These are phyloP conservation scores for Anhinga anhinga DNA, from an alignment of 2,113 vertebrate species.

Conservation along the genomic window DNA sequence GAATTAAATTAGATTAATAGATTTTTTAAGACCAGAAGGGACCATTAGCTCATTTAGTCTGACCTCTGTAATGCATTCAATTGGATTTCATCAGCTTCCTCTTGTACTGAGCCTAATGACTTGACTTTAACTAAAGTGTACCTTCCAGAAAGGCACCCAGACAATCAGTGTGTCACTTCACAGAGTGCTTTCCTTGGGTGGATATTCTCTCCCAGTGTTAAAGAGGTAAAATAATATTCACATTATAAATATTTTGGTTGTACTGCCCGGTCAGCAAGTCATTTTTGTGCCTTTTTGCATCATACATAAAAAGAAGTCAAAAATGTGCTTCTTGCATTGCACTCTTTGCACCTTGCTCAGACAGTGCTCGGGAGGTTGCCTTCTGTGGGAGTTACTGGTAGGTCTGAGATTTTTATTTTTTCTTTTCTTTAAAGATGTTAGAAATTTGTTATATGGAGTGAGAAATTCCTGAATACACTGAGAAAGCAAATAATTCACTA, in stretches of 20 bases:
- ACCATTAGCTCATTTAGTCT: slow-evolving; percentile 59
- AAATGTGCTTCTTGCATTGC: neutral
- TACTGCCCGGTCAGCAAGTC: fast-evolving
- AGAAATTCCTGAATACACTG: neutral
- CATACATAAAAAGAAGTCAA: neutral
- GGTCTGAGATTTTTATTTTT: neutral
- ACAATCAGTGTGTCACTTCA: neutral
- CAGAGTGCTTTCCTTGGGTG: neutral
- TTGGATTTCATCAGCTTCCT: slow-evolving; percentile 49
- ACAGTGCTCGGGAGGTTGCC: neutral
- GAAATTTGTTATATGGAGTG: neutral
- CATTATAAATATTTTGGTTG: neutral
- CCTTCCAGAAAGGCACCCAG: slow-evolving; percentile 12
- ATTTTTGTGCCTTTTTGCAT: neutral
- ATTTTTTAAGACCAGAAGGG: slow-evolving; percentile 66
- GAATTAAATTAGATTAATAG: slow-evolving; percentile 68
- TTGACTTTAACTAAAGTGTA: slow-evolving; percentile 15
- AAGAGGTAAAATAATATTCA: neutral
- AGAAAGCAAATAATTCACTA: neutral
- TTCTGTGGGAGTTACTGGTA: neutral
- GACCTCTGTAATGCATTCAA: slow-evolving; percentile 58
- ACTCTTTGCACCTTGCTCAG: neutral
- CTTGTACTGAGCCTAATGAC: slow-evolving; percentile 36
- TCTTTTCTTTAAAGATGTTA: neutral
- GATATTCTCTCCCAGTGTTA: neutral